Base-by-base conservation (phyloP, 2,888 invertebrate species). In the Dorcus parallelipipedus region DNA sequence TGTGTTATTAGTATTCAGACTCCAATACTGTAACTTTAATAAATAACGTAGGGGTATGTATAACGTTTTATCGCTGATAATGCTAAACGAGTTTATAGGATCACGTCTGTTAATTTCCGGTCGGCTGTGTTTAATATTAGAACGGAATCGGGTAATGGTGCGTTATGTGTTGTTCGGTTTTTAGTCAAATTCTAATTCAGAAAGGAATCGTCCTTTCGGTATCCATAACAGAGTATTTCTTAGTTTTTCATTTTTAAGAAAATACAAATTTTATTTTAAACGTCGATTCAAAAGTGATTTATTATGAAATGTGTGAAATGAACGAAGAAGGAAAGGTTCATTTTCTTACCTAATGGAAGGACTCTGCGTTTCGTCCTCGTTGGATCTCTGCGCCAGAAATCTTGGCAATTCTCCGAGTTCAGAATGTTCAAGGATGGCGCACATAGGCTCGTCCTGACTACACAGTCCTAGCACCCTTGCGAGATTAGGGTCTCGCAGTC, bases 391-490 rank as follows among this genome's bases (percentile, higher is more conserved):
- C 43, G 73, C 70, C 26, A 79, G 66, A 79, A 86, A 93, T 77
- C 83, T 86, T 64, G 92, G 88, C 61, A 95, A 83, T 73, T 93
- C 93, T 26, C 93, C 93, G 64, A 90, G 87, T 74, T 92, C 90
- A 73, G 93, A 90, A 77, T 93, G 93, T 78, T 95, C 94, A 69
- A 93, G 87, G n/a, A 95, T 86, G 67, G 93, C 91, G 77, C 91
- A 91, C 71, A 91, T 87, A 5, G 94, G 93, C 72, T 93, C 93
- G 67, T 91, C 89, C 63, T 81, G 80, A 47, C 88, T 87, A 74
- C 92, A 92, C 67, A 92, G 82, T 17, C 93, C 93, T 54, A 94
- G 83, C 64, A 93, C 88, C 61, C 91, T 83, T 45, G 91, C 91
- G 62, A 95, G 84, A 79, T 94, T 93, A 39, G 89, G 85, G 77